phyloP scores from a whole-genome alignment of 1,140 invertebrate genomes.

The Pogonognathellus flavescens region DNA sequence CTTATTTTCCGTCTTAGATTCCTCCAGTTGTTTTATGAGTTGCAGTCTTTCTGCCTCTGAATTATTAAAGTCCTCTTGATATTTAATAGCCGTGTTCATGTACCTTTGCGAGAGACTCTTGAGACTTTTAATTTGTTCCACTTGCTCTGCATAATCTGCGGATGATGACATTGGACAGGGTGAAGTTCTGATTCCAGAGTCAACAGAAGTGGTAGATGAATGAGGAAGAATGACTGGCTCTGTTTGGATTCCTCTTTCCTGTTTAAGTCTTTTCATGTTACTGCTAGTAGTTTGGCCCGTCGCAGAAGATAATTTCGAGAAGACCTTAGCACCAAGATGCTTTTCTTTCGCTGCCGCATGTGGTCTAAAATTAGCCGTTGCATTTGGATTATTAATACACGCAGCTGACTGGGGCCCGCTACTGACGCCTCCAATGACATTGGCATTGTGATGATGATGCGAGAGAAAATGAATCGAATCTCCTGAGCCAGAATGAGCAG shows the following conservation, averaged over 20 bases:
- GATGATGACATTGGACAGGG: conserved; percentile 37
- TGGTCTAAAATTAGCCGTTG: conserved; percentile 30
- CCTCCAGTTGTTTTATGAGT: conserved; percentile 79
- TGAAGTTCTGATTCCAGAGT: conserved; percentile 9
- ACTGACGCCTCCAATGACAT: conserved; percentile 47
- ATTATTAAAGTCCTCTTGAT: conserved; percentile 63
- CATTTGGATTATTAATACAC: conserved; percentile 50
- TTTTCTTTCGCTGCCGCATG: conserved; percentile 50
- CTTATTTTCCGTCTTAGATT: conserved; percentile 78
- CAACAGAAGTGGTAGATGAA: neutral
- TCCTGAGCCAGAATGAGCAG: conserved; percentile 60
- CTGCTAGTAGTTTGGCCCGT: conserved; percentile 64
- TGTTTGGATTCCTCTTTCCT: conserved; percentile 60
- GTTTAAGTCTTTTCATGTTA: conserved; percentile 58
- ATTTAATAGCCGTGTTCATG: conserved; percentile 53
- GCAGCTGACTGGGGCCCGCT: conserved; percentile 28
- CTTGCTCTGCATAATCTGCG: conserved; percentile 18
- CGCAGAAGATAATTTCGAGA: conserved; percentile 64
- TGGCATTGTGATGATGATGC: conserved; percentile 50
- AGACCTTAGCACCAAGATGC: conserved; percentile 61
- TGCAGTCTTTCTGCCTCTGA: conserved; percentile 62
- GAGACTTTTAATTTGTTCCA: conserved; percentile 59
- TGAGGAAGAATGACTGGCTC: conserved; percentile 34
- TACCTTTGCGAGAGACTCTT: conserved; percentile 53
- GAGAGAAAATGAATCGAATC: conserved; percentile 59